Base-by-base conservation (phyloP, 2,888 invertebrate genomes). In the Chrysomela aeneicollis region DNA sequence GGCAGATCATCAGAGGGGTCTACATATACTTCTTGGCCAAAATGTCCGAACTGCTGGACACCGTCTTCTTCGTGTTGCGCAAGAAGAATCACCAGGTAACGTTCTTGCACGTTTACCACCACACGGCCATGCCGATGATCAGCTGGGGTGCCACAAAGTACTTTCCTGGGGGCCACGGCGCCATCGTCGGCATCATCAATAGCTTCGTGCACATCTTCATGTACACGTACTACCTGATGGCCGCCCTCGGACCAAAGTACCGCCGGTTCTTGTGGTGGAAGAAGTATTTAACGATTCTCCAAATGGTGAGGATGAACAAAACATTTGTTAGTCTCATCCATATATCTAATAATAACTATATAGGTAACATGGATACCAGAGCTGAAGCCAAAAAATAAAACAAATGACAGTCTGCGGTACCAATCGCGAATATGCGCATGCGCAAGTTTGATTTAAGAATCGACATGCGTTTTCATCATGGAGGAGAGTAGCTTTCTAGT, bases 91-190 rank as follows among this genome's bases (percentile, higher is more conserved):
- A 89, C 74, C 94, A 94, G 82, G 89, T 94, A 76, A 89, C 92
- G n/a, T 90, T 93, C 84, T 86, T 94, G 9, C 94, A 94, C 81
- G 87, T 94, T 46, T 94, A 94, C 83, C 94, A 94, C 79, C 94
- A 94, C 84, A 90, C 95, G 0, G 92, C 95, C 50, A 97, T 97
- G 97, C 95, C 96, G 1, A 88, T 95, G 87, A 90, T 93, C 75
- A 93, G 94, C 59, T 97, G 97, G 97, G 94, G 94, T 51, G 92
- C 92, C 12, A 92, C 94, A 12, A 95, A 95, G 82, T 97, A 93
- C 80, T 92, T 88, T 78, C 74, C 78, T 3, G 90, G 90, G 37
- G 91, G 91, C 19, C 92, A 91, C 59, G 88, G 90, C 0, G 85
- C 90, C 4, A 87, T 92, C 71, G 87, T 91, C 47, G 90, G 90